A percentile compares a stretch with the other conserved stretches of the same genome.
Conservation (phyloP, 2,113 vertebrate genomes). For the Centropristis striata region DNA sequence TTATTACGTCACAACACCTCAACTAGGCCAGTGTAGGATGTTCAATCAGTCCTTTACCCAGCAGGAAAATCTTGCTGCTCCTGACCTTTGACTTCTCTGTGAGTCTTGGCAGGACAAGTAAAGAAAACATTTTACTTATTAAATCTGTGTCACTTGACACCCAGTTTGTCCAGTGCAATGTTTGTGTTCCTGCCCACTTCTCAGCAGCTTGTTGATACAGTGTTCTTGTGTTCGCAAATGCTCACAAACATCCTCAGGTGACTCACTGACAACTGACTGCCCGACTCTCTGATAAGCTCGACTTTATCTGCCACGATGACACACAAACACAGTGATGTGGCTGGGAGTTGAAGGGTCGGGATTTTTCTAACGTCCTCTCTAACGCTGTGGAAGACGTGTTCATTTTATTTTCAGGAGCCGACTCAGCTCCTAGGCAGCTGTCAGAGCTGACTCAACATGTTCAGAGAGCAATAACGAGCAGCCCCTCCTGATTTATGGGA, state of each 20-base stretch:
- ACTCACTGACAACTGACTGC: slow-evolving; percentile 62
- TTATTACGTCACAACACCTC: not conserved
- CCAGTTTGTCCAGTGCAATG: not conserved
- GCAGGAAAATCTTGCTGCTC: not conserved
- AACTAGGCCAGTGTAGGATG: too few species aligned
- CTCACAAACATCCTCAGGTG: slow-evolving; percentile 58
- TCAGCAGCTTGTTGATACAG: slow-evolving; percentile 14
- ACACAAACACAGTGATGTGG: slow-evolving; percentile 33
- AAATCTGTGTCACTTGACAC: not conserved
- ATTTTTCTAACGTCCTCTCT: not conserved
- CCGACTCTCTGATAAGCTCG: slow-evolving; percentile 48
- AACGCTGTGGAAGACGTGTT: not conserved
- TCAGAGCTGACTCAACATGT: slow-evolving; percentile 13
- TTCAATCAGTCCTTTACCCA: not conserved
- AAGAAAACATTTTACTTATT: slow-evolving; percentile 1
- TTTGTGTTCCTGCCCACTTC: slow-evolving; percentile 4
- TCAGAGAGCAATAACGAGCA: not conserved
- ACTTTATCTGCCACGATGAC: slow-evolving; percentile 18
- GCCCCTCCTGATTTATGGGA: not conserved
- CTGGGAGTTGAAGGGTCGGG: slow-evolving; percentile 16
- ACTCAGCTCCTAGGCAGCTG: not conserved
- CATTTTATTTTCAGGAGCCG: slow-evolving; percentile 1
- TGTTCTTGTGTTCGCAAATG: not conserved
- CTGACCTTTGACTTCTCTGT: slow-evolving; percentile 1
- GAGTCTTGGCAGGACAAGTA: not conserved